A percentile compares a stretch with the other conserved stretches of the same genome.
These are phyloP conservation scores for Rhimphoctona megacephalus DNA, from an alignment of 2,888 invertebrate species.

Conservation along the genomic window DNA sequence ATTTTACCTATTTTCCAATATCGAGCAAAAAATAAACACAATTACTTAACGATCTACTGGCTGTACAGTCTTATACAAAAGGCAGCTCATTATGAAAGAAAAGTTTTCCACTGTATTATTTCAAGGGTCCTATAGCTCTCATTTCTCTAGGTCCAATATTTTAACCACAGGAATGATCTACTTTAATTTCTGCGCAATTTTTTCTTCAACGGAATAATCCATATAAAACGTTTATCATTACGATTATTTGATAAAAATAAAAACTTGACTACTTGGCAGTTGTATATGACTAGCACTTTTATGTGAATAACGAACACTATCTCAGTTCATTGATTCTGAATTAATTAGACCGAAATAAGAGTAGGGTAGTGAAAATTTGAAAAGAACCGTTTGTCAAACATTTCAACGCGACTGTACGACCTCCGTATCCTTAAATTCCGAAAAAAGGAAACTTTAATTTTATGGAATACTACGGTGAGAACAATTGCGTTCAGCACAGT, in stretches of 20 bases:
- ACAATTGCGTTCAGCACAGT: neutral
- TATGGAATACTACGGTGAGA: conserved; percentile 3
- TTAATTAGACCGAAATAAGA: too few species aligned
- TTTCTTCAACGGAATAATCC: neutral
- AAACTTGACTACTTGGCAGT: neutral
- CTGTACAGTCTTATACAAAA: neutral
- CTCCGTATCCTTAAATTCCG: neutral
- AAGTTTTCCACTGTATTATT: neutral
- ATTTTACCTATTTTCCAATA: conserved; percentile 33
- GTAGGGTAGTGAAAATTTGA: neutral
- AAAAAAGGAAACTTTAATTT: conserved; percentile 1
- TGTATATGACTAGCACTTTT: neutral
- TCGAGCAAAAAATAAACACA: conserved; percentile 17
- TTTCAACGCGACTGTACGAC: neutral
- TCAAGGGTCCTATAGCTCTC: neutral
- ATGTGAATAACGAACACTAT: neutral
- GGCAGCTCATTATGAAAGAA: conserved; percentile 3
- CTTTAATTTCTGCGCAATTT: too few species aligned
- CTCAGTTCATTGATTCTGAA: neutral
- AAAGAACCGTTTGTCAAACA: neutral
- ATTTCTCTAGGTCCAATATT: neutral
- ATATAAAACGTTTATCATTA: neutral
- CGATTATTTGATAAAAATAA: neutral
- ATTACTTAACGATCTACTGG: neutral
- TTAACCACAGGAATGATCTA: neutral